Evolutionary conservation across 1,140 invertebrate genomes (phyloP).

Genomic region (Drosophila malerkotliana): DNA sequence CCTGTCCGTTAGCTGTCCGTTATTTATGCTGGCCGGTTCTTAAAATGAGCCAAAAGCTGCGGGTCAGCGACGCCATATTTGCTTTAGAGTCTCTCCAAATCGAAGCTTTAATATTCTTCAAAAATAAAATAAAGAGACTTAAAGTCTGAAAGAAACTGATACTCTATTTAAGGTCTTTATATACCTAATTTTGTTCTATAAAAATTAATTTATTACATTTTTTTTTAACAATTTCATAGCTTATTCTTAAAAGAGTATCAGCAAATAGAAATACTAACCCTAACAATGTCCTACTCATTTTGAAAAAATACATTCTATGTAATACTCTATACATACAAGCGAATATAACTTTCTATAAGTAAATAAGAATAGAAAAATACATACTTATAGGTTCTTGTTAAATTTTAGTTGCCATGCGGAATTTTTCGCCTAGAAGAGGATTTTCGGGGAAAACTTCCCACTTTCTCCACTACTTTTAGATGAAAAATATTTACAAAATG

Average conservation of each 20-base stretch:
- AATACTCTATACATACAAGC: constrained; percentile 9
- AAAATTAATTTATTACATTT: too few relatives aligned
- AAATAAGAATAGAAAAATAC: too few relatives aligned
- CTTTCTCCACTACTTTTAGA: constrained; percentile 54
- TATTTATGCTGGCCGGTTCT: constrained; percentile 55
- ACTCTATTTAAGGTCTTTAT: too few relatives aligned
- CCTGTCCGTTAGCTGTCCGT: constrained; percentile 33
- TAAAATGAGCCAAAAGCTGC: constrained; percentile 71
- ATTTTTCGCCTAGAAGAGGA: constrained; percentile 1
- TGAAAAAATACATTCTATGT: background rate
- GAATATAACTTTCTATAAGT: too few relatives aligned
- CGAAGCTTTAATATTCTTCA: background rate
- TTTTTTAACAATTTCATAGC: too few relatives aligned
- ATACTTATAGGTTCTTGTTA: constrained; percentile 34
- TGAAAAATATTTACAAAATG: constrained; percentile 73
- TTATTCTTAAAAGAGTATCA: too few relatives aligned
- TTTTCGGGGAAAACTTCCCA: background rate
- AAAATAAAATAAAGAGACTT: background rate
- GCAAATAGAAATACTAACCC: too few relatives aligned
- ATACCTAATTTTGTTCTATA: too few relatives aligned
- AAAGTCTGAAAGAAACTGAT: background rate
- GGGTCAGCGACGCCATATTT: constrained; percentile 59
- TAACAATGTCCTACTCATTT: constrained; percentile 1
- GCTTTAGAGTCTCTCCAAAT: constrained; percentile 25
- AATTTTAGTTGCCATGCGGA: constrained; percentile 49